Base-by-base conservation (phyloP, 2,888 invertebrate species). In the Sarcophaga caerulescens region DNA sequence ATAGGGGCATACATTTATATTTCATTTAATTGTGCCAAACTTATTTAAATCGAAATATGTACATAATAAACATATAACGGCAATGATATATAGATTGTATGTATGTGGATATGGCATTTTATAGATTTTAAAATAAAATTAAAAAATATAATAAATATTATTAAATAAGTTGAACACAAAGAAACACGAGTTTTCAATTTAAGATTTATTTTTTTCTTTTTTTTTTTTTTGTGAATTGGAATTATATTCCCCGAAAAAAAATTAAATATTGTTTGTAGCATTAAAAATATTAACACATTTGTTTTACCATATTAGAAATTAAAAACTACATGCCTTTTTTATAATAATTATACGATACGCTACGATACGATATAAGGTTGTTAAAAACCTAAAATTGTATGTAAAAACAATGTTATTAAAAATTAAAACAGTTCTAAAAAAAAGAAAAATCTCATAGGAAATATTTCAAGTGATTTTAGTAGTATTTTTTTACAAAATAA, bases 161-260 rank as follows among this genome's bases (percentile, higher is more conserved):
- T 35, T 25, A 25, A 35, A 35, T 35, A 35, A 35, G 35, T 10
- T 35, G 35, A 35, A 35, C 35, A 10, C 52, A 52, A 52, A 12
- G 4, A 14, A 52, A 14, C 4, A 14, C 17, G 17, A 3, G 4
- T 17, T 52, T 52, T 52, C 52, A 68, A 5, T 65, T 73, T 57
- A 35, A 44, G 35, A 23, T 81, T 76, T 76, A 62, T 70, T 80
- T 76, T 60, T 21, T 19, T 77, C 44, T 62, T 70, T 80, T 76
- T 60, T 21, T 19, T 77, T 44, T 62, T 62, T 71, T n/a, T 74
- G 47, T 45, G 17, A 2, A 52, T 52, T 74, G 74, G 78, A 85
- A 85, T 85, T 85, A 65, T 75, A 85, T 81, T 81, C 77, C 81
- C 66, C 74, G 75, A 21, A 78, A 81, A 77, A 21, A 78, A 81